Conservation (phyloP, 1,140 invertebrate species). For the Conus betulinus region DNA sequence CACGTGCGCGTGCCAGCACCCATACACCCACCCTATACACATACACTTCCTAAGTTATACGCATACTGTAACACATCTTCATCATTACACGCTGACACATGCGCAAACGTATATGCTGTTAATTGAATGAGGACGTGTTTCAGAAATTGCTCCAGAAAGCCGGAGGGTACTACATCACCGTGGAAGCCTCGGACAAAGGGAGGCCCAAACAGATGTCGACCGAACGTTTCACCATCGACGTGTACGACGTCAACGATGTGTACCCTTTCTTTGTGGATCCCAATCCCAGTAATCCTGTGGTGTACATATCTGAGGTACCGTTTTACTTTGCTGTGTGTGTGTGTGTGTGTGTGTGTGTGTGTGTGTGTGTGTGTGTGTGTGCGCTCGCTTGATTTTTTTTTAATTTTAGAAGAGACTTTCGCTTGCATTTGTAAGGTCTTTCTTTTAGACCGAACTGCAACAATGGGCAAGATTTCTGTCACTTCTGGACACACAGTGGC, state of each 20-base stretch:
- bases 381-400: background rate
- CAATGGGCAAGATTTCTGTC: too few relatives aligned
- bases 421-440: too few relatives aligned
- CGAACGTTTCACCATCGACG: constrained; percentile 44
- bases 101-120: too few relatives aligned
- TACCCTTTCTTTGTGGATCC: constrained; percentile 56
- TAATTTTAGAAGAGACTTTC: too few relatives aligned
- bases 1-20: too few relatives aligned
- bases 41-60: too few relatives aligned
- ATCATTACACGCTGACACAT: too few relatives aligned
- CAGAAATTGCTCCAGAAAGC: background rate
- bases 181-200: constrained; percentile 56
- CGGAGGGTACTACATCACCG: constrained; percentile 58
- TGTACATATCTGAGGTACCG: background rate
- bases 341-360: background rate
- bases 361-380: background rate
- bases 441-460: too few relatives aligned
- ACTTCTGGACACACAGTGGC: too few relatives aligned
- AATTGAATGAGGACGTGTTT: too few relatives aligned
- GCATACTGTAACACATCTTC: too few relatives aligned
- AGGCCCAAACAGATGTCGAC: constrained; percentile 30
- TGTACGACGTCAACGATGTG: constrained; percentile 62
- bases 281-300: constrained; percentile 33
- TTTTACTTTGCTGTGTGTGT: background rate
- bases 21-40: too few relatives aligned